These are phyloP conservation scores for Lasioglossum malachurum DNA, from an alignment of 2,888 invertebrate species.

Conservation along the genomic window DNA sequence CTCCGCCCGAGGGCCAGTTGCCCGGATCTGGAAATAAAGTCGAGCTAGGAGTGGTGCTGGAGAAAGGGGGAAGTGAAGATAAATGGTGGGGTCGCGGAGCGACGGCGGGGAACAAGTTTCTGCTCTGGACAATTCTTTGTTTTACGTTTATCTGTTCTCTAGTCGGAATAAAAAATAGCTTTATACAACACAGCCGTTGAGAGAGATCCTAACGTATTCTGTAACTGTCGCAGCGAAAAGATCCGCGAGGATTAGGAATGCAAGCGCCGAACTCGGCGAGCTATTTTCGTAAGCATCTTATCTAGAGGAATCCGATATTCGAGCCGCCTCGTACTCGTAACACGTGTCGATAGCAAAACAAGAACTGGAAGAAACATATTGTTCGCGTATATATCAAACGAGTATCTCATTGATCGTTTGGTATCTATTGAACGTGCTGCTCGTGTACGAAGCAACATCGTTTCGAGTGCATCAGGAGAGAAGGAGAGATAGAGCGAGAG, in stretches of 20 bases:
- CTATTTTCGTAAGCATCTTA: conserved; percentile 20
- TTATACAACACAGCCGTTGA: background rate
- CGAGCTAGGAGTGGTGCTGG: too few relatives aligned
- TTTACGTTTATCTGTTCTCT: background rate
- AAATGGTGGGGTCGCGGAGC: too few relatives aligned
- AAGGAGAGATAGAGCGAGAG: background rate
- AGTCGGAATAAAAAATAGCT: background rate
- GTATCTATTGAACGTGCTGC: conserved; percentile 57
- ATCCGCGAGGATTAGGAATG: background rate
- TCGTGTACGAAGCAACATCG: conserved; percentile 48
- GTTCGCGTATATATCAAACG: conserved; percentile 41
- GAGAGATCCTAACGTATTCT: background rate
- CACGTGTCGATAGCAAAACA: background rate
- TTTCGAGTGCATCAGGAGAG: conserved; percentile 36
- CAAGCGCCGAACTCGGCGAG: background rate
- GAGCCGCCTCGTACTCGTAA: conserved; percentile 9
- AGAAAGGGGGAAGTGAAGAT: too few relatives aligned
- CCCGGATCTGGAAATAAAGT: too few relatives aligned
- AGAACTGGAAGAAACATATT: conserved; percentile 31
- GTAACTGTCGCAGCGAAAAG: background rate
- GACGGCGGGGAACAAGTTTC: too few relatives aligned
- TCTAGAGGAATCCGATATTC: conserved; percentile 16
- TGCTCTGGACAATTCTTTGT: too few relatives aligned
- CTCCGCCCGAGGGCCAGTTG: too few relatives aligned
- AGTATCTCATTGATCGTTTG: conserved; percentile 59